Percentiles rank a stretch among this genome's conserved stretches.
phyloP scores from a whole-genome alignment of 2,888 invertebrate genomes.

The Heterodera filipjevi region DNA sequence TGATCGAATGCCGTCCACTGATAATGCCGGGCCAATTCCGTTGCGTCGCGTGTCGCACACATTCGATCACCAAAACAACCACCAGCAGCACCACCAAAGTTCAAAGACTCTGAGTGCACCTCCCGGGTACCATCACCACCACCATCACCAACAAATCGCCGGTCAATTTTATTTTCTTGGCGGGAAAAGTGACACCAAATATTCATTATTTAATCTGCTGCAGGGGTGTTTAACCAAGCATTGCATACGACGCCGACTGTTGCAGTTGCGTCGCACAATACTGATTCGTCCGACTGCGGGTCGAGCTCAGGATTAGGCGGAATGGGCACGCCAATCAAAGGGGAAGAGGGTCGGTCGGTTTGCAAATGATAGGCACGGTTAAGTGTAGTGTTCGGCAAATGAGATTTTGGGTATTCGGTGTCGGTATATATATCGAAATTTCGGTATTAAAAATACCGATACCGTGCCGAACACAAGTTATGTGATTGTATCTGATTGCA shows the following conservation, averaged over 20 bases:
- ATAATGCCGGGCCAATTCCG: neutral
- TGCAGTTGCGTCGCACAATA: neutral
- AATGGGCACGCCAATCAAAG: constrained; percentile 29
- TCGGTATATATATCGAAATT: no score
- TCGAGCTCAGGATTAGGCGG: constrained; percentile 45
- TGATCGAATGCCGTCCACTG: neutral
- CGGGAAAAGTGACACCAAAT: no score
- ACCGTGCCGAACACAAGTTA: no score
- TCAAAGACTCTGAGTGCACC: neutral
- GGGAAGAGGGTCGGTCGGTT: neutral
- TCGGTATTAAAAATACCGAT: no score
- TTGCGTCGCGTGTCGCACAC: constrained; percentile 9
- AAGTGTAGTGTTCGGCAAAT: neutral
- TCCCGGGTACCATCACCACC: neutral
- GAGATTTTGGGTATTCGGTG: neutral
- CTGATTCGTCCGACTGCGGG: constrained; percentile 46
- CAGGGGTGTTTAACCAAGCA: neutral
- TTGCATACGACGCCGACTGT: neutral
- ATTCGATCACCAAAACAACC: constrained; percentile 7
- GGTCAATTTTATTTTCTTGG: neutral
- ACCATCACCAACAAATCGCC: neutral
- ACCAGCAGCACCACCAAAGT: neutral
- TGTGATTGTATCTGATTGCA: neutral
- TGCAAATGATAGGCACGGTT: no score
- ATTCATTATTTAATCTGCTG: neutral